Conservation (phyloP, 1,140 invertebrate genomes). For the Zeugodacus cucurbitae region DNA sequence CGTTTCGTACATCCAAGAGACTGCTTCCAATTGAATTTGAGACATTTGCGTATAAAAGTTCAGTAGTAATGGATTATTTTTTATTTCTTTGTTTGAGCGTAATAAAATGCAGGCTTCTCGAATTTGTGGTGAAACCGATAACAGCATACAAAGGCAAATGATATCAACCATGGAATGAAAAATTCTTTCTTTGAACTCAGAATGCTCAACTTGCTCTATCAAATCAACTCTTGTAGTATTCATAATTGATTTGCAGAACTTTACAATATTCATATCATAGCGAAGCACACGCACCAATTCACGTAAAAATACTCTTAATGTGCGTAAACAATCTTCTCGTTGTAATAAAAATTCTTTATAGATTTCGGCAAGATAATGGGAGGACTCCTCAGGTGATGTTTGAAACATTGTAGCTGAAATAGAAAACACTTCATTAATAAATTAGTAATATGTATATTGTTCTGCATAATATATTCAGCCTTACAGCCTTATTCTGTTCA, state of each 20-base stretch:
- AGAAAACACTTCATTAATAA: no score
- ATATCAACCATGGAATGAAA: constrained; percentile 87
- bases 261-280: constrained; percentile 80
- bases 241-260: constrained; percentile 78
- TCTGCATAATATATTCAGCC: no score
- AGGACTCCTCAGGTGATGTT: constrained; percentile 79
- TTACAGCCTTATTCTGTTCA: no score
- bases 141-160: constrained; percentile 85
- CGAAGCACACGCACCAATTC: constrained; percentile 88
- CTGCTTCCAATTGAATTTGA: constrained; percentile 82
- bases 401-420: constrained; percentile 84
- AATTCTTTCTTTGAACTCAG: constrained; percentile 83
- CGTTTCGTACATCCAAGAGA: constrained; percentile 87
- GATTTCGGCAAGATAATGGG: constrained; percentile 82
- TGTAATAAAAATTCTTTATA: constrained; percentile 87
- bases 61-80: constrained; percentile 66
- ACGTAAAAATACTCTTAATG: constrained; percentile 80
- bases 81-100: constrained; percentile 57
- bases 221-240: constrained; percentile 72
- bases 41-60: constrained; percentile 78
- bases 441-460: no score
- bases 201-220: constrained; percentile 67
- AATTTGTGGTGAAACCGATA: constrained; percentile 81
- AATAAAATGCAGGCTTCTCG: constrained; percentile 72
- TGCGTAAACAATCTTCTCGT: constrained; percentile 89